Evolutionary conservation across 2,888 invertebrate genomes (phyloP), one percentile per base, ranked within the genome.

Genomic region (Leptinotarsa rubiginosa): DNA sequence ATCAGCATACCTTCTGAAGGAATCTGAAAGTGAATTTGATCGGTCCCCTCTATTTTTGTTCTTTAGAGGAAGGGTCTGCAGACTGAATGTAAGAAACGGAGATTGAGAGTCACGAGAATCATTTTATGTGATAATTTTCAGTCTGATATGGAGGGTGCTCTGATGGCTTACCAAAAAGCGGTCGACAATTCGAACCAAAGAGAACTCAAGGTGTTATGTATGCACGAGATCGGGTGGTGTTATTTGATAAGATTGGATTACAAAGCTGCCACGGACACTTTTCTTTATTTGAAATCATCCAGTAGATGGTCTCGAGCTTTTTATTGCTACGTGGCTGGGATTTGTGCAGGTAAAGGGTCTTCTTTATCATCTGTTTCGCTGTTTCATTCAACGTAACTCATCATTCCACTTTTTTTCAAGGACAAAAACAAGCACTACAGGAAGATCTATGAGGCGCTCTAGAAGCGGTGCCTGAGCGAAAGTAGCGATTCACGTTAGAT

Each of bases 291-390:
- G 65, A 90, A 90, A 78, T 87, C 89, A 68, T 89, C 91, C 72
- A 92, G 92, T 56, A 89, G 91, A 78, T 93, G 93, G 92, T 92
- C 92, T 47, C 89, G 90, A 81, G 89, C 90, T 75, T 92, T 93
- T 82, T 93, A 93, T 83, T 88, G 90, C 10, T 93, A 93, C 82
- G 87, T 93, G 69, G 88, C 91, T 31, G 90, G 90, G 47, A 86
- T 88, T 67, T 87, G 87, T 78, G 80, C 82, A 73, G 88, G 87
- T 77, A 83, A 85, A 1, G 31, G 31, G 10, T 31, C 31, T 7
- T 31, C 10, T 31, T 31, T 2, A 31, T 31, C 31, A 31, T 31
- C 31, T 31, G 31, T 10, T 31, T 31, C 1, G 5, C 25, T 31
- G 25, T 31, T 31, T 31, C 25, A 5, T 31, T 31, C 25, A 31